phyloP scores from a whole-genome alignment of 2,888 invertebrate genomes.

The Caenorhabditis sp. region DNA sequence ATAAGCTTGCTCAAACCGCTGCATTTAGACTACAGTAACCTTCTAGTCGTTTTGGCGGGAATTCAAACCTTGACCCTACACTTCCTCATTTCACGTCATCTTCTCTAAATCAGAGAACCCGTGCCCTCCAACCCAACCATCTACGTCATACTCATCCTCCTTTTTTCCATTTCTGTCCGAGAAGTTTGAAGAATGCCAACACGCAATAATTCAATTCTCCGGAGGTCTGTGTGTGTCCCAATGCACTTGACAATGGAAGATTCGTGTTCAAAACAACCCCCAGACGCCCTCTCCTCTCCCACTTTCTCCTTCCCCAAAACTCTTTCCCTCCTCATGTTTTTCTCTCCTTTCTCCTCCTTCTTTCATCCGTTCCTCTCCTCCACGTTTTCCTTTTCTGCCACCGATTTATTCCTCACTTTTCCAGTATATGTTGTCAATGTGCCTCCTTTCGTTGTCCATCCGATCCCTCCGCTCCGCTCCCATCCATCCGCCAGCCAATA shows the following conservation, averaged over 20 bases:
- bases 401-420: conserved; percentile 11
- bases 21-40: too few relatives aligned
- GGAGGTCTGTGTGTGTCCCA: conserved; percentile 20
- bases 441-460: conserved; percentile 14
- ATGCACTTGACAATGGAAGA: conserved; percentile 31
- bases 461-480: conserved; percentile 5
- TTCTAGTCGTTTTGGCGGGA: too few relatives aligned
- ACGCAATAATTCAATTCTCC: conserved; percentile 38
- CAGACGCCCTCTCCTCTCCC: conserved; percentile 17
- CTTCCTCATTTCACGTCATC: neutral
- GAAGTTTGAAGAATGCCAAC: neutral
- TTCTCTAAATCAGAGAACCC: neutral
- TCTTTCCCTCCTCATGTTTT: conserved; percentile 18
- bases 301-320: conserved; percentile 3
- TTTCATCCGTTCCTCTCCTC: conserved; percentile 13
- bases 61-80: too few relatives aligned
- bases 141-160: neutral
- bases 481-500: conserved; percentile 1
- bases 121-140: conserved; percentile 25
- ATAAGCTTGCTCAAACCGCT: too few relatives aligned
- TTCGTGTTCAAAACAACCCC: conserved; percentile 47
- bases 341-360: conserved; percentile 23
- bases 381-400: conserved; percentile 27
- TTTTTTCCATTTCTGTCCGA: too few relatives aligned
- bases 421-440: neutral